Base-by-base conservation (phyloP, 1,140 invertebrate genomes). In the Copidosoma floridanum region DNA sequence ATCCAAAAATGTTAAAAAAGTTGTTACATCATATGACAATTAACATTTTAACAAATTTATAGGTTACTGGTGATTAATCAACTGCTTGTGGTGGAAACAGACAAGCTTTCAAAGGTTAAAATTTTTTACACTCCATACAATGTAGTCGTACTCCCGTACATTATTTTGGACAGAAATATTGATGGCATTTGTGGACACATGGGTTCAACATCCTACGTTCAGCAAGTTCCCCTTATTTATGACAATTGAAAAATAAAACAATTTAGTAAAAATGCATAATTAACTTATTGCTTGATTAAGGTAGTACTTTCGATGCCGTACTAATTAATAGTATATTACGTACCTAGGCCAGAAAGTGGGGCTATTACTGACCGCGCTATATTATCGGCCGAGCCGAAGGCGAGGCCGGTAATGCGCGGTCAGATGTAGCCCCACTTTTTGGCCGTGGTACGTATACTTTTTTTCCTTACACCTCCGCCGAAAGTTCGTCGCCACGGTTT, bases 171-270 rank as follows among this genome's bases (percentile, higher is more conserved):
- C 18, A 61, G 37, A 27, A 38, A 16, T 14, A 50, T 57, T n/a
- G 56, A 57, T 41, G 56, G 56, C 8, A 41, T 57, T 12, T 57
- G 56, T 29, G 56, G 56, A 20, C 56, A 57, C 16, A 48, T 57
- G 46, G 56, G 56, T 10, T 37, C 35, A 3, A 47, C 44, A 20
- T 1, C 11, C 0, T 50, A 50, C 12, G 23, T 5, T 8, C 56
- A 57, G 41, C 5, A 57, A 26, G 16, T 24, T 1, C 24, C 46
- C 8, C 29, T 61, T 35, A 20, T 51, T 35, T 53, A 48, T 29
- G 21, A 2, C 23, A 40, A 18, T 54, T 41, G 2, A 20, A 51
- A 11, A 24, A n/a, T n/a, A n/a, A n/a, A n/a, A n/a, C n/a, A n/a
- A n/a, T n/a, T n/a, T n/a, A n/a, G n/a, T n/a, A n/a, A n/a, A n/a